A percentile compares a stretch with the other conserved stretches of the same genome.
Conservation (phyloP, 2,797 vertebrate genomes). For the Setipinna tenuifilis region DNA sequence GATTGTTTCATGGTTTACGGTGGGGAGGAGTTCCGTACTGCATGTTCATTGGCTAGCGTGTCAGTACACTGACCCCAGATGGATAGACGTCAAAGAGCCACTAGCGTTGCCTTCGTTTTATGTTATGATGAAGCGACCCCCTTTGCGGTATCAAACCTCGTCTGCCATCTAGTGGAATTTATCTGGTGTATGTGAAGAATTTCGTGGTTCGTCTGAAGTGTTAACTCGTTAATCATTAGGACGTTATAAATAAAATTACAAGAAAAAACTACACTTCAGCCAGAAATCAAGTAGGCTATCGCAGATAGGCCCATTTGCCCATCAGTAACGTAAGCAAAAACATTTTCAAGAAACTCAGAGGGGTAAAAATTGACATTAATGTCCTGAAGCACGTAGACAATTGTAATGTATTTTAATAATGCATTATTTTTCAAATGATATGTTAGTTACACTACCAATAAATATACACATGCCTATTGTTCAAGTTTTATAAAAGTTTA, state of each 20-base stretch:
- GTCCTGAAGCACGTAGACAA: background rate
- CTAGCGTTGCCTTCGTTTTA: too few relatives aligned
- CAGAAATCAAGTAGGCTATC: too few relatives aligned
- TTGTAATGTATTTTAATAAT: background rate
- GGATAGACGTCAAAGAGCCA: too few relatives aligned
- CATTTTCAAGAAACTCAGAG: too few relatives aligned
- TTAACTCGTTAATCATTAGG: too few relatives aligned
- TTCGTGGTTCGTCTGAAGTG: too few relatives aligned
- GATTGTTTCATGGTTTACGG: background rate
- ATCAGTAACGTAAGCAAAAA: too few relatives aligned
- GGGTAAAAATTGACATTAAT: too few relatives aligned
- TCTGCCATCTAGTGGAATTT: conserved; percentile 3
- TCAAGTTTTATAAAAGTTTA: background rate
- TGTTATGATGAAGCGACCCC: too few relatives aligned
- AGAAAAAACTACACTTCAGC: too few relatives aligned
- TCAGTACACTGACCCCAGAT: background rate
- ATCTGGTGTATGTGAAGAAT: background rate
- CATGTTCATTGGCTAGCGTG: background rate
- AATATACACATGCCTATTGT: background rate
- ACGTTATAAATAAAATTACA: too few relatives aligned
- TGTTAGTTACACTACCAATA: background rate
- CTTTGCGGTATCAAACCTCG: background rate
- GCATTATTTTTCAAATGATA: background rate
- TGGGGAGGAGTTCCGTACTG: background rate
- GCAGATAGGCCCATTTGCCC: too few relatives aligned